phyloP scores from a whole-genome alignment of 1,140 invertebrate genomes.

The Dinoponera quadriceps region DNA sequence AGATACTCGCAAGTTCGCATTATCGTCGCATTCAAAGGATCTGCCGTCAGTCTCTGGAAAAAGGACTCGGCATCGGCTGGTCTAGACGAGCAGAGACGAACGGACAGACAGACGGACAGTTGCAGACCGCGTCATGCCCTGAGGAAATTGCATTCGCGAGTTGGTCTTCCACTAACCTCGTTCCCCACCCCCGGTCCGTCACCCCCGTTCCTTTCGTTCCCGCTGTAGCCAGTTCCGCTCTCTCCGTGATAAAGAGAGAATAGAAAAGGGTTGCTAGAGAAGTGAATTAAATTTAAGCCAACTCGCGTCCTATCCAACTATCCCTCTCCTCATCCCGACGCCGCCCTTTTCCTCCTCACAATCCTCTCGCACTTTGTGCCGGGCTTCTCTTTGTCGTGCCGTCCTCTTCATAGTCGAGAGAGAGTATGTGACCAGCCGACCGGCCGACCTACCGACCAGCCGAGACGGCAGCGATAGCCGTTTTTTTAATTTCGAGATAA shows the following conservation, averaged over 20 bases:
- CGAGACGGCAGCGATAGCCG: slow-evolving; percentile 32
- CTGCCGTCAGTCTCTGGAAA: slow-evolving; percentile 59
- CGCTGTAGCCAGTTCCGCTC: slow-evolving; percentile 29
- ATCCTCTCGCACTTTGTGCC: slow-evolving; percentile 51
- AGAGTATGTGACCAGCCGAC: background rate
- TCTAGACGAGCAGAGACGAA: slow-evolving; percentile 1
- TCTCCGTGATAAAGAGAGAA: slow-evolving; percentile 67
- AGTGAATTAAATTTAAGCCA: slow-evolving; percentile 75
- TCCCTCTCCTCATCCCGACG: slow-evolving; percentile 33
- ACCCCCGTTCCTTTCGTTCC: slow-evolving; percentile 33
- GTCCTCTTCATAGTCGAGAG: slow-evolving; percentile 7
- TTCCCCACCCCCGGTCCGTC: slow-evolving; percentile 6
- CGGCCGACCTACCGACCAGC: slow-evolving; percentile 14
- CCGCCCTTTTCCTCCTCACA: slow-evolving; percentile 40
- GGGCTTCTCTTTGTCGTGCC: slow-evolving; percentile 47
- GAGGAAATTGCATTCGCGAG: slow-evolving; percentile 75
- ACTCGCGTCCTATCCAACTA: slow-evolving; percentile 40
- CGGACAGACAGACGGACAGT: slow-evolving; percentile 10
- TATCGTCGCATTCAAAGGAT: slow-evolving; percentile 67
- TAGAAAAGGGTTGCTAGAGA: slow-evolving; percentile 59
- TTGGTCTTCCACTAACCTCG: slow-evolving; percentile 60
- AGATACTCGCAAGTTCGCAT: slow-evolving; percentile 52
- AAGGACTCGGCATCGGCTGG: slow-evolving; percentile 59
- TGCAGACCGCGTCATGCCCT: slow-evolving; percentile 54
- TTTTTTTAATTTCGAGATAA: slow-evolving; percentile 66